Base-by-base conservation (phyloP, 2,888 invertebrate genomes). In the Ichneumoninae sp. region DNA sequence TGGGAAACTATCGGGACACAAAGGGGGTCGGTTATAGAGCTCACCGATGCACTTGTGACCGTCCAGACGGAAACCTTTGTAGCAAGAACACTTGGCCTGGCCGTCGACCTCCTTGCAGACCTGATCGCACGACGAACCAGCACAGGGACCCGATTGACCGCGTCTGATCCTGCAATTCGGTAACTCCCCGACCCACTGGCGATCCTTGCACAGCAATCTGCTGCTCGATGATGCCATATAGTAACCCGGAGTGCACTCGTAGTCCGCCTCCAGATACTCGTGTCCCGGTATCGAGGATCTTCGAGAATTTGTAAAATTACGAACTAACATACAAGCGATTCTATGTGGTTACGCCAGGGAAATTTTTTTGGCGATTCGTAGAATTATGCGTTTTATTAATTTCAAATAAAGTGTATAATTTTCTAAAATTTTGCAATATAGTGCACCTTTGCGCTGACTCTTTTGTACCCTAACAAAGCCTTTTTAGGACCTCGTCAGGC, bases 211-310 rank as follows among this genome's bases (percentile, higher is more conserved):
- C 44, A 93, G 87, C 74, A 93, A 85, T 76, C 92, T 89, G 71
- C 86, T 91, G 52, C 82, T 87, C 72, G 88, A 85, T 54, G 89
- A 88, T 30, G 80, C 84, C 90, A 93, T 90, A 79, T 87, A 87
- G 85, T 87, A 93, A 19, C 93, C 93, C 7, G 90, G 89, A 26
- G 89, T 90, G 82, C 93, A 93, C 83, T 93, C 92, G 89, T 93
- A 93, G 86, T 93, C 92, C 2, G 93, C 93, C 82, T 93, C 93
- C 76, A 93, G 88, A 84, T 93, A 93, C 87, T 93, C 93, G 86
- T 92, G 91, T 3, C 91, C 92, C 30, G 93, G 93, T 72, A 89
- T 85, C 66, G 93, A 93, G 8, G 93, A 93, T 86, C 93, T 93
- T 88, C 16, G 54, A 78, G 54, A 83, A 68, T 74, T 68, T 16